Base-by-base conservation (phyloP, 2,113 vertebrate species). In the Corydoras sp. region DNA sequence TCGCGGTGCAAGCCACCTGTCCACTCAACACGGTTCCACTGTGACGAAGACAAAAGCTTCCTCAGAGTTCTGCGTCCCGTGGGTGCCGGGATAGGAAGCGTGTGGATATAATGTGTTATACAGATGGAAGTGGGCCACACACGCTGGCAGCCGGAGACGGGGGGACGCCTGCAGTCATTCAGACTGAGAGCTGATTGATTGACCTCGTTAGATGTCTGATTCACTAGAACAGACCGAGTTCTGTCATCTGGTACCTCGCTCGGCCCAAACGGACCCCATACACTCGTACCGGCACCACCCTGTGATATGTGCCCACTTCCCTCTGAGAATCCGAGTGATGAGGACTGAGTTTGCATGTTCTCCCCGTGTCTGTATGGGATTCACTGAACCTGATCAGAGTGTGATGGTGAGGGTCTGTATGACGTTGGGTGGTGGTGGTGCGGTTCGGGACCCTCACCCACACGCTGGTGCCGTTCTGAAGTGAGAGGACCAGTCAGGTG, bases 21-120 rank as follows among this genome's bases (percentile, higher is more conserved):
- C 64, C 56, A 58, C 31, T 53, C 43, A 51, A 71, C 61, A 51
- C 29, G 53, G 15, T 55, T 53, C 24, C 58, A 67, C 60, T 73
- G 71, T 67, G 30, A 32, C 12, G 12, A 15, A 12, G 65, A 66
- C 56, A 65, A 65, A 72, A 66, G 62, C 56, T 56, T 51, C 63
- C 59, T 60, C 14, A 48, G n/a, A 73, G 24, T 9, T 2, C 51
- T 67, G 54, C 9, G 49, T 66, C 71, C 58, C 71, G 2, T 0
- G 48, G 58, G 58, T 49, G 13, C 56, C 32, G 48, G 12, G 56
- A 49, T 7, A 67, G 58, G 64, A 73, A 73, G 63, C 60, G 63
- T 66, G 63, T 15, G 64, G 55, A 29, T 51, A 67, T 67, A 56
- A 10, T 61, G 60, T 67, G 71, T 61, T 54, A 35, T 7, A 29